These are phyloP conservation scores for Paralvinella palmiformis DNA, from an alignment of 1,140 invertebrate species.

Conservation along the genomic window DNA sequence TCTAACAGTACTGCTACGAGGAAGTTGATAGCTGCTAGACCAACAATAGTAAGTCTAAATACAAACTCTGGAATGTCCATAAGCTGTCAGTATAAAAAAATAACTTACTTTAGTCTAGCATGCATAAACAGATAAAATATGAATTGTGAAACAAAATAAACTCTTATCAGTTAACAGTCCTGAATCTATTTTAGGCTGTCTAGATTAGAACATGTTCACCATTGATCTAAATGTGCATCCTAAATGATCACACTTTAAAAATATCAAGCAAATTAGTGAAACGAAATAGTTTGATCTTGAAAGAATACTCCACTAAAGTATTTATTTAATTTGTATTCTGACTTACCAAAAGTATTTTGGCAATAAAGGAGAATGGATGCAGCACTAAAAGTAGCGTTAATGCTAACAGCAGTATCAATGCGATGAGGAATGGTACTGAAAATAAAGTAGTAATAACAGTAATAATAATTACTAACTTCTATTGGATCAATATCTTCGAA, in stretches of 20 bases:
- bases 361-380: conserved; percentile 34
- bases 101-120: background rate
- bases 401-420: conserved; percentile 29
- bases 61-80: conserved; percentile 25
- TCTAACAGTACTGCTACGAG: conserved; percentile 34
- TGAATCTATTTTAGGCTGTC: no score
- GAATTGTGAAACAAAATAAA: background rate
- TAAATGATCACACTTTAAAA: no score
- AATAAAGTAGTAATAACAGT: conserved; percentile 23
- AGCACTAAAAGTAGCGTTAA: conserved; percentile 36
- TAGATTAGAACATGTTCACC: no score
- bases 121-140: background rate
- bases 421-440: conserved; percentile 41
- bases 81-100: conserved; percentile 28
- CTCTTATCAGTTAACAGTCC: no score
- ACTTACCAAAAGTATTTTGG: conserved; percentile 38
- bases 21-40: conserved; percentile 35
- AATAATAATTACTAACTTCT: no score
- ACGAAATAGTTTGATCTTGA: no score
- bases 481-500: no score
- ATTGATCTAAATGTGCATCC: no score
- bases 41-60: conserved; percentile 33
- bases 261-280: no score
- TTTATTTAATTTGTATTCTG: background rate
- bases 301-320: background rate